Base-by-base conservation (phyloP, 2,888 invertebrate species). In the Rhorus exstirpatorius region DNA sequence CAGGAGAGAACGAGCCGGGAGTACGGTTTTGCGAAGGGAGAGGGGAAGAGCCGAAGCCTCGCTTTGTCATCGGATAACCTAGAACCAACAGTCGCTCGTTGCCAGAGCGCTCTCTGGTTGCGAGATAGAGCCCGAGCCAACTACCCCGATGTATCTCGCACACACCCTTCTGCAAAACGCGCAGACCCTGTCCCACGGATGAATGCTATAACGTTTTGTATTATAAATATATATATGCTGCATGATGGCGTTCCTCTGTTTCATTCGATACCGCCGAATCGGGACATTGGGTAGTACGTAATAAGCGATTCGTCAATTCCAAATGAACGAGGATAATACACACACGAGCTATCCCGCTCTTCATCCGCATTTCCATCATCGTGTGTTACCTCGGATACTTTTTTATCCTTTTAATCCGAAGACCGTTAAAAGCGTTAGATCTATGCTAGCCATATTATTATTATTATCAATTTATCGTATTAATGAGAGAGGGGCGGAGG, bases 41-140 rank as follows among this genome's bases (percentile, higher is more conserved):
- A 86, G 83, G 44, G 58, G 55, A 65, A 68, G 61, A 78, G 35
- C 88, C 87, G 88, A 89, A 88, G 86, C 85, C 70, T 82, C 88
- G 92, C 92, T 92, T 92, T 92, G 92, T 92, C 91, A 92, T 90
- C 92, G 90, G 92, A 93, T 92, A 92, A 90, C 91, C 91, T 90
- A 91, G 92, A 91, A 87, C 91, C 89, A 79, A 65, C 79, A 35
- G 76, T 65, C 76, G 70, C 58, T 88, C 88, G 85, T 89, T 90
- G 87, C 88, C 87, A 83, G 87, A 60, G 71, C 60, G 79, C 79
- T 83, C 89, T 89, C 90, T 88, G 88, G 86, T 88, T 87, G 85
- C 90, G 85, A 89, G 88, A 90, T 89, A 89, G 88, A 89, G 61
- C 81, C 82, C 81, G 58, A 72, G 70, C 68, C 14, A 65, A 35